Base-by-base conservation (phyloP, 2,113 vertebrate genomes). In the Nerophis ophidion region DNA sequence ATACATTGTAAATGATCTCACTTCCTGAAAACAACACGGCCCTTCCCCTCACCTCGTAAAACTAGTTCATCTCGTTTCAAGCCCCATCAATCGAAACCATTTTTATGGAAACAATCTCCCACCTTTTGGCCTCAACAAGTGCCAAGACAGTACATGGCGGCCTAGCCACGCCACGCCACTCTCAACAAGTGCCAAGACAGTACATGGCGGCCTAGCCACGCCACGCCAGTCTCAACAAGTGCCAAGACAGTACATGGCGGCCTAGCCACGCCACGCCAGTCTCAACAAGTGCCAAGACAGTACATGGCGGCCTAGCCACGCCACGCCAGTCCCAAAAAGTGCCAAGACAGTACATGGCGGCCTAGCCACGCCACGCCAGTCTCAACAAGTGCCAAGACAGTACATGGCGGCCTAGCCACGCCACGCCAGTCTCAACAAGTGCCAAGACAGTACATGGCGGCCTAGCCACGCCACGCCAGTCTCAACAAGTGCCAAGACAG, bases 51-150 rank as follows among this genome's bases (percentile, higher is more conserved):
- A 63, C 74, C 76, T 78, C 62, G 47, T 79, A 77, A 83, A 84
- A 75, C 49, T 80, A 81, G 81, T 85, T 86, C 74, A 81, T 82
- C 68, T 78, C 69, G 72, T 71, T 71, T 75, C 66, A 55, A 75
- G 59, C 64, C 66, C 76, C 69, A 74, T 71, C 62, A 63, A 64
- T 76, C 69, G 81, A 79, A 71, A 36, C 46, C 0, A 59, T 72
- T 81, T 82, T 81, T 67, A 64, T 78, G 52, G 64, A 58, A 72
- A 76, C 14, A 48, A 66, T 62, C 52, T 66, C 19, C 1, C 66
- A 77, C 75, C 66, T 46, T 0, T 6, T 59, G 38, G 64, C 64
- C 50, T 19, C 34, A 77, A 61, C 69, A 82, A 70, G 58, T 57
- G 60, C 42, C 70, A 49, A 15, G 8, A 36, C 45, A 26, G 26